These are phyloP conservation scores for Phaonia tiefii DNA, from an alignment of 2,888 invertebrate genomes.

Conservation along the genomic window DNA sequence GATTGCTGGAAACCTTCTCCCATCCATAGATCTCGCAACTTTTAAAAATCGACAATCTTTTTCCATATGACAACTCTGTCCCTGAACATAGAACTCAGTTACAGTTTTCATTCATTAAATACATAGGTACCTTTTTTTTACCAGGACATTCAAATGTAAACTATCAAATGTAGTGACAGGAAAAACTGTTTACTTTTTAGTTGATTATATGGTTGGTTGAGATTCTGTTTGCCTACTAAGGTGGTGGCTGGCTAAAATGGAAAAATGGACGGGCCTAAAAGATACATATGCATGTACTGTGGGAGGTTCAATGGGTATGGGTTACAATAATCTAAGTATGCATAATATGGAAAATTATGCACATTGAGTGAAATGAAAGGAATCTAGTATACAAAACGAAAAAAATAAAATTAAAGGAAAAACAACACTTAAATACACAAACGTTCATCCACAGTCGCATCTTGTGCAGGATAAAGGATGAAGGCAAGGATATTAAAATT, in stretches of 20 bases:
- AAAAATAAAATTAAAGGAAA: slow-evolving; percentile 30
- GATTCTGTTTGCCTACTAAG: slow-evolving; percentile 13
- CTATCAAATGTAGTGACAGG: not conserved
- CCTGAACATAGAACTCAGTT: not conserved
- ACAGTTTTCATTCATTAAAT: too few species aligned
- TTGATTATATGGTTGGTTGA: not conserved
- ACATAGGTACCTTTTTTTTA: not conserved
- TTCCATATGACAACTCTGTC: too few species aligned
- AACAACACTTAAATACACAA: slow-evolving; percentile 30
- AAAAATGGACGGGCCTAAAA: not conserved
- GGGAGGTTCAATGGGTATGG: slow-evolving; percentile 4
- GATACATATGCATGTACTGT: not conserved
- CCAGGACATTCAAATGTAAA: slow-evolving; percentile 7
- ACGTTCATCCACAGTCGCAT: slow-evolving; percentile 33
- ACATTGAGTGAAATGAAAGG: slow-evolving; percentile 56
- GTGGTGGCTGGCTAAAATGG: not conserved
- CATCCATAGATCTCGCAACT: too few species aligned
- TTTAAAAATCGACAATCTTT: too few species aligned
- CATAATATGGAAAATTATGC: slow-evolving; percentile 66
- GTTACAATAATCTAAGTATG: slow-evolving; percentile 55
- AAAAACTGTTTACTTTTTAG: slow-evolving; percentile 22
- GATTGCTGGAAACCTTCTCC: too few species aligned
- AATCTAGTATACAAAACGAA: not conserved
- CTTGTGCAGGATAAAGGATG: slow-evolving; percentile 30
- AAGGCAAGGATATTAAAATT: not conserved